Percentiles rank a stretch among this genome's conserved stretches.
These are phyloP conservation scores for Hyles lineata DNA, from an alignment of 2,888 invertebrate species.

Conservation along the genomic window DNA sequence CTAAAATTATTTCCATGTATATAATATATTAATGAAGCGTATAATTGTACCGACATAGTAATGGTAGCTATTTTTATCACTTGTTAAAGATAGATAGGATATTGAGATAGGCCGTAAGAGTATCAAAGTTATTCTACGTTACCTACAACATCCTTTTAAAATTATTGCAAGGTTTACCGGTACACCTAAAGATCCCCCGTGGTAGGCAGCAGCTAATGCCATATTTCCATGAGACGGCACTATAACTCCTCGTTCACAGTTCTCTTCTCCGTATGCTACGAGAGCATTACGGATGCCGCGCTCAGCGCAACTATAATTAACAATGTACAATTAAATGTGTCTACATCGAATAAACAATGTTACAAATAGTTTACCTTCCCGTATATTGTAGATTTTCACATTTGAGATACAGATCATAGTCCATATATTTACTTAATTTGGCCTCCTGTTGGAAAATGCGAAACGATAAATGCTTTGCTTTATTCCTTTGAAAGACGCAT, in stretches of 20 bases:
- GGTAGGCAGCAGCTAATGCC: conserved; percentile 77
- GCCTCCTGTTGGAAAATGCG: conserved; percentile 63
- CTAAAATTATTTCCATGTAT: conserved; percentile 54
- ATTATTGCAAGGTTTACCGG: conserved; percentile 56
- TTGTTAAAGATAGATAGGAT: too few relatives aligned
- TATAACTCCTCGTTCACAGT: conserved; percentile 64
- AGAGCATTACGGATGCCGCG: conserved; percentile 74
- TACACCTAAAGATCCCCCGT: conserved; percentile 68
- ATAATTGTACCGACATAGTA: too few relatives aligned
- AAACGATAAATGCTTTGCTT: conserved; percentile 10
- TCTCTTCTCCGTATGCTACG: conserved; percentile 56
- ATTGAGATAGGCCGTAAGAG: not conserved
- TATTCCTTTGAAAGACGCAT: not conserved
- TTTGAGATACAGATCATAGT: conserved; percentile 90
- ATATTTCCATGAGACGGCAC: conserved; percentile 76
- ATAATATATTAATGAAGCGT: too few relatives aligned
- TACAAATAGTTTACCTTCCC: conserved; percentile 86
- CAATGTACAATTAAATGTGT: not conserved
- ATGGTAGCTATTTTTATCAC: too few relatives aligned
- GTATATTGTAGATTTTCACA: conserved; percentile 94
- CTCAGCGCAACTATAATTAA: conserved; percentile 65
- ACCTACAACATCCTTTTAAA: not conserved
- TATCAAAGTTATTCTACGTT: not conserved
- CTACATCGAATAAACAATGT: not conserved
- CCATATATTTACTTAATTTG: conserved; percentile 85